Percentiles rank a stretch among this genome's conserved stretches.
Conservation (phyloP, 92 coral and sea anemone species). For the Siderastrea radians region DNA sequence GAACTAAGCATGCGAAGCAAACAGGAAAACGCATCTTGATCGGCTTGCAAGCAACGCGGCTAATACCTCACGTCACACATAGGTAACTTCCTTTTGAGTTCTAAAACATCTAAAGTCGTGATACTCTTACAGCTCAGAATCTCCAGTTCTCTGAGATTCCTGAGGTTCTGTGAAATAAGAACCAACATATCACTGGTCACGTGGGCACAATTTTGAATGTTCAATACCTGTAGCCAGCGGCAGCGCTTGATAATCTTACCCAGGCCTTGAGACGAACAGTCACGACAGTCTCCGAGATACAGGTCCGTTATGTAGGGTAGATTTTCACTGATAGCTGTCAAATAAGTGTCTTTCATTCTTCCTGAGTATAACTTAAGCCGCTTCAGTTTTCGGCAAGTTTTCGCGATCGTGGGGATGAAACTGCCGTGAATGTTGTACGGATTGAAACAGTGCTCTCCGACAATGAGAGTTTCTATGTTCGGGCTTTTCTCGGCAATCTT, state of each 20-base stretch:
- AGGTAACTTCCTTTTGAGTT: slow-evolving; percentile 27
- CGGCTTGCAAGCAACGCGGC: not conserved
- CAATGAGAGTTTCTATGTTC: slow-evolving; percentile 67
- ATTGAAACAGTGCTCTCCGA: slow-evolving; percentile 83
- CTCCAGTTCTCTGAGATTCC: slow-evolving; percentile 65
- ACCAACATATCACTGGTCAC: slow-evolving; percentile 55
- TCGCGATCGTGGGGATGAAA: slow-evolving; percentile 71
- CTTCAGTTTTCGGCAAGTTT: slow-evolving; percentile 72
- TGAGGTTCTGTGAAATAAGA: slow-evolving; percentile 55
- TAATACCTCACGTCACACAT: slow-evolving; percentile 40
- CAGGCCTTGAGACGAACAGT: slow-evolving; percentile 74
- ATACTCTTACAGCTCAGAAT: slow-evolving; percentile 65
- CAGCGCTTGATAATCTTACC: slow-evolving; percentile 70
- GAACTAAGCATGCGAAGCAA: not conserved
- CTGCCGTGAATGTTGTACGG: slow-evolving; percentile 76
- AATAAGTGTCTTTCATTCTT: slow-evolving; percentile 74
- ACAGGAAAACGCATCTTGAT: not conserved
- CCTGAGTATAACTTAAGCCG: slow-evolving; percentile 73
- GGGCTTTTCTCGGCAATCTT: slow-evolving; percentile 79
- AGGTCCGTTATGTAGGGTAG: slow-evolving; percentile 71
- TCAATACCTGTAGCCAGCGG: slow-evolving; percentile 60
- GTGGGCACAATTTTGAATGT: slow-evolving; percentile 72
- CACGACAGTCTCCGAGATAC: slow-evolving; percentile 84
- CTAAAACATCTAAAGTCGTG: slow-evolving; percentile 46
- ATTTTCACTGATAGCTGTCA: slow-evolving; percentile 67